Evolutionary conservation across 2,888 invertebrate species (phyloP), one percentile per base, ranked within the genome.

Genomic region (Eristalis intricaria): DNA sequence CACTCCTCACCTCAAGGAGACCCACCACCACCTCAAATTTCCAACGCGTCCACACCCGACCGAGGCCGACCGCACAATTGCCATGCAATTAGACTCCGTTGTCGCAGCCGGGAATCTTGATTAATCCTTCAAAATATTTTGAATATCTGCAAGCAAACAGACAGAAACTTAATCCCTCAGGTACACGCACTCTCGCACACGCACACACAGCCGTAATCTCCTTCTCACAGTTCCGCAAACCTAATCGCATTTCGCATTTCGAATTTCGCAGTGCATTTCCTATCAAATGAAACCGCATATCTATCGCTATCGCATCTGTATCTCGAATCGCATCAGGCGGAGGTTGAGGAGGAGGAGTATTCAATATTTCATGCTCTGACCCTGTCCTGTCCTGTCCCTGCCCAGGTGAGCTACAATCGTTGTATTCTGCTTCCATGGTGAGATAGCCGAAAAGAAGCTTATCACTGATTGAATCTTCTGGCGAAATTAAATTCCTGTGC

Each of bases 381-480:
- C 56, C 22, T 2, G 19, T 19, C n/a, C n/a, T n/a, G 50, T 7
- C 15, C 10, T 58, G 15, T 22, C 10, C 23, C 8, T 58, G 23
- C 22, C 58, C 60, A 60, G 60, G 60, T 60, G 60, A 60, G 26
- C 22, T 1, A 2, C 2, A 2, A 1, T 56, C n/a, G 29, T 22
- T 58, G 22, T 38, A 23, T 7, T 38, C 13, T 10, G 29, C 66
- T 58, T 19, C 75, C 75, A 65, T 58, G 75, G 40, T 35, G 75
- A 40, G 66, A 60, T 26, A 60, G 50, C 50, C n/a, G 75, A 40
- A 66, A 75, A 75, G 75, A 58, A 66, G 75, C 75, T 75, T 75
- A 75, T 75, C 75, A 7, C 38, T 66, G 75, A 75, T 75, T 66
- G 58, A 66, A 75, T 75, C 66, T 66, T 35, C 10, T 66, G 29